A percentile compares a stretch with the other conserved stretches of the same genome.
phyloP scores from a whole-genome alignment of 2,113 vertebrate genomes.

The Pitta sordida region DNA sequence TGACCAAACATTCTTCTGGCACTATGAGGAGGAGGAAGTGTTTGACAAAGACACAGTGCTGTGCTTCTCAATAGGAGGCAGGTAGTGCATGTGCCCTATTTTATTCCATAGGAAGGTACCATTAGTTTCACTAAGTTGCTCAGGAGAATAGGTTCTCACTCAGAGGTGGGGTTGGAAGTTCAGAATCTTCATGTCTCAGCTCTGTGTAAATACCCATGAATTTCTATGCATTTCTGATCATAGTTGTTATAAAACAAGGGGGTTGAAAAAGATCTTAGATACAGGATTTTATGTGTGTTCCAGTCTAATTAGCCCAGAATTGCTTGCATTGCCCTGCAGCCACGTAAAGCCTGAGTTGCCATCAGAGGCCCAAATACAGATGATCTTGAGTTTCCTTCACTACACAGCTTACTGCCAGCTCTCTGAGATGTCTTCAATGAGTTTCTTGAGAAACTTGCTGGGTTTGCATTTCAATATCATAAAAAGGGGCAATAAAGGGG shows the following conservation, averaged over 20 bases:
- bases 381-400: background rate
- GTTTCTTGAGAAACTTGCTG: background rate
- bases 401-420: rapidly evolving
- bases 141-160: background rate
- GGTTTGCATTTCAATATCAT: background rate
- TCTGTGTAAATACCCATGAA: background rate
- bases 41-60: background rate
- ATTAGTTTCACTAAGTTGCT: background rate
- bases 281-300: background rate
- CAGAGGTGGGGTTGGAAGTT: background rate
- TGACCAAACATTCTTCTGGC: background rate
- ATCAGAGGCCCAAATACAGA: background rate
- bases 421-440: background rate
- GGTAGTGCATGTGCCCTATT: background rate
- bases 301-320: background rate
- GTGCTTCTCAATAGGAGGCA: background rate
- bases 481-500: background rate
- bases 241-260: background rate
- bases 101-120: background rate
- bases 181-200: background rate
- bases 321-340: background rate
- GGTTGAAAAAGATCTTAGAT: background rate
- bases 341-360: background rate
- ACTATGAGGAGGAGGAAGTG: background rate
- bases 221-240: background rate